Evolutionary conservation across 2,797 vertebrate species (phyloP), one percentile per base, ranked within the genome.

Genomic region (Pteronotus mesoamericanus): DNA sequence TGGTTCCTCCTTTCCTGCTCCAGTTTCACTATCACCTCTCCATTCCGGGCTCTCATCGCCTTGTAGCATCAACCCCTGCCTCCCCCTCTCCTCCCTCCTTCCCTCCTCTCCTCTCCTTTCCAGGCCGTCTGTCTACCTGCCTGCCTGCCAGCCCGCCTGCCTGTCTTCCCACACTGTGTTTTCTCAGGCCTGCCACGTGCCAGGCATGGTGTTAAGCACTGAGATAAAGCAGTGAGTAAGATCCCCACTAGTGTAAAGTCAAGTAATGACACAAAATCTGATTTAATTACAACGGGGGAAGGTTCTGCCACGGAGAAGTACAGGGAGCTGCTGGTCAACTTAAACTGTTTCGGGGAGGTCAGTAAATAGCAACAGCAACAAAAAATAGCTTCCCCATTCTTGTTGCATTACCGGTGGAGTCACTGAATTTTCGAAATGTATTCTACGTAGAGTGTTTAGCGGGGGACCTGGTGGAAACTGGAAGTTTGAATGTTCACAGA

Each of bases 61-160:
- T 66, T 18, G 46, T 0, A 69, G 24, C 74, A 46, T 34, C 51
- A 46, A 10, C n/a, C 18, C 78, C 42, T 12, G 19, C 26, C 44
- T 15, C 59, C 24, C 6, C 11, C 2, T 11, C 6, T 2, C 1
- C 2, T 16, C 29, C 5, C 9, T 64, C 48, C 39, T 3, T 15
- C 10, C 29, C 14, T 39, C 24, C 11, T 55, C 22, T n/a, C 21
- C 18, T 64, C n/a, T 39, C 21, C n/a, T 57, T 34, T 9, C 29
- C 11, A 48, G 32, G 77, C 82, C 53, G 2, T 51, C 34, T 14
- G 6, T 75, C 74, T 24, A 3, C 86, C 71, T 53, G 18, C 53
- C 29, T 55, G 26, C 71, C 82, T 46, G 2, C 44, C 34, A 10
- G 5, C 75, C 74, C 24, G 2, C 86, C 71, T 59, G 18, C 53